A percentile compares a stretch with the other conserved stretches of the same genome.
These are phyloP conservation scores for Amphiura filiformis DNA, from an alignment of 35 echinoderm and acorn worm species.

Conservation along the genomic window DNA sequence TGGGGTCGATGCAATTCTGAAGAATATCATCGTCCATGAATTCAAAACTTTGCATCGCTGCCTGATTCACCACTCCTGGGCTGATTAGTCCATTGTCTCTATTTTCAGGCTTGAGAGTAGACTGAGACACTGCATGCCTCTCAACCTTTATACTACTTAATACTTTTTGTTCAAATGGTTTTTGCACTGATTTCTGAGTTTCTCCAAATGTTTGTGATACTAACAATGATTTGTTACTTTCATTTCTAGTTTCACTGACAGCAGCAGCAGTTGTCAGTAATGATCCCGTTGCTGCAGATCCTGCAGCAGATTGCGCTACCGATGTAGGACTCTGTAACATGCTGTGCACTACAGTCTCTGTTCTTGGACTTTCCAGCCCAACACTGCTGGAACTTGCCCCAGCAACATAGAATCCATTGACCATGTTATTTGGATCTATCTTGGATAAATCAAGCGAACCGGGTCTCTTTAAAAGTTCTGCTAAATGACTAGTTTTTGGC, in stretches of 20 bases:
- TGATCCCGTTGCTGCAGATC: not conserved
- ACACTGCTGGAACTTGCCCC: not conserved
- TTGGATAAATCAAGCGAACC: constrained; percentile 26
- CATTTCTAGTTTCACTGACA: too few relatives aligned
- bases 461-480: constrained; percentile 46
- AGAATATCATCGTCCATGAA: not conserved
- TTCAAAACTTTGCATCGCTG: not conserved
- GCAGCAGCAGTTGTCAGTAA: not conserved
- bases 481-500: constrained; percentile 42
- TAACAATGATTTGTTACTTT: too few relatives aligned
- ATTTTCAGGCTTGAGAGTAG: too few relatives aligned
- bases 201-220: too few relatives aligned
- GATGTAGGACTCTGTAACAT: not conserved
- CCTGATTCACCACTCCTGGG: not conserved
- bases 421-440: constrained; percentile 16
- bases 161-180: too few relatives aligned
- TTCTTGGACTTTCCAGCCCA: not conserved
- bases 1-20: not conserved
- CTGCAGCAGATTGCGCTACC: not conserved
- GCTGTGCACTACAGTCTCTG: not conserved
- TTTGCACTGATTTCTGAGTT: too few relatives aligned
- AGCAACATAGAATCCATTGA: constrained; percentile 38
- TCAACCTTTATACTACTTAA: too few relatives aligned
- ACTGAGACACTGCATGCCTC: too few relatives aligned
- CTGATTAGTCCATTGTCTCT: not conserved